phyloP scores from a whole-genome alignment of 2,797 vertebrate species.

The Melanogrammus aeglefinus region DNA sequence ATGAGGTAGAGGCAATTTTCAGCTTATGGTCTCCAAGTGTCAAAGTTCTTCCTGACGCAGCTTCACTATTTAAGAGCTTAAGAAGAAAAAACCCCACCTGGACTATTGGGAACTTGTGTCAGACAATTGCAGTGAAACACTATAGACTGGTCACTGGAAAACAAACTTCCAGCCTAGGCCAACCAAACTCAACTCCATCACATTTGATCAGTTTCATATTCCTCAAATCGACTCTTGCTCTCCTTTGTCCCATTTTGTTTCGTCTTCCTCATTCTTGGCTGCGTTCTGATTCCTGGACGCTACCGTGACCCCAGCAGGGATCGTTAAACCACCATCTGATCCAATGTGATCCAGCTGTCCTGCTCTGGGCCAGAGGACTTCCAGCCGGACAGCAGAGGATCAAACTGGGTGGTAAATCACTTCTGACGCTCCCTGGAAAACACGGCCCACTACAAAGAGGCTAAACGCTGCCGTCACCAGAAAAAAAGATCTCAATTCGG shows the following conservation, averaged over 20 bases:
- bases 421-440: neutral
- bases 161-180: neutral
- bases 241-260: neutral
- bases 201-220: neutral
- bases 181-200: neutral
- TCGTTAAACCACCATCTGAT: neutral
- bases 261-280: neutral
- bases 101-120: neutral
- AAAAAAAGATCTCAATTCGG: neutral
- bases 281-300: neutral
- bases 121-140: neutral
- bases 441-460: neutral
- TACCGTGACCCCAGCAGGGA: neutral
- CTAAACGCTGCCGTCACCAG: neutral
- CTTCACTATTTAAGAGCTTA: neutral
- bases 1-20: neutral
- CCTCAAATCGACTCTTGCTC: neutral
- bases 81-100: neutral
- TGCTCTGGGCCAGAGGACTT: constrained; percentile 5
- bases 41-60: neutral
- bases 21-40: neutral
- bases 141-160: too few relatives aligned
- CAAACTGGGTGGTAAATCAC: neutral
- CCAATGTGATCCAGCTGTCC: constrained; percentile 8
- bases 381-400: neutral